These are phyloP conservation scores for Stenolophus ochropezus DNA, from an alignment of 2,888 invertebrate species.

Conservation along the genomic window DNA sequence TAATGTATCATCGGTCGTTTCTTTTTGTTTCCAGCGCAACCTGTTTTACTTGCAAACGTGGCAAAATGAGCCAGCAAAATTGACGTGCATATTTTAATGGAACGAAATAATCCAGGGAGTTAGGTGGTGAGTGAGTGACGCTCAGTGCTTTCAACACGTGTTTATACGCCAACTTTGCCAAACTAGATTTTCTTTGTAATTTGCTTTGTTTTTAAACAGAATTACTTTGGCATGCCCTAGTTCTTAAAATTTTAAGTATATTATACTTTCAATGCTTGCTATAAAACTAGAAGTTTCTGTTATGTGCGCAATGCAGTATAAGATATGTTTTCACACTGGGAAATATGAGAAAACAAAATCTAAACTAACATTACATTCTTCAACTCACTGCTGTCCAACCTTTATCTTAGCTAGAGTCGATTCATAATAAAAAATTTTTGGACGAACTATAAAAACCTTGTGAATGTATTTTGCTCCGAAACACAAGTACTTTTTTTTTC, in stretches of 20 bases:
- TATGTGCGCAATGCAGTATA: too few relatives aligned
- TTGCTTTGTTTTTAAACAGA: constrained; percentile 4
- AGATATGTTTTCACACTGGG: too few relatives aligned
- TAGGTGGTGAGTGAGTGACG: background rate
- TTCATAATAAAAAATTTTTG: too few relatives aligned
- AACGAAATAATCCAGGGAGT: constrained; percentile 24
- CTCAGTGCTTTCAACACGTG: background rate
- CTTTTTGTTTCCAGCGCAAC: constrained; percentile 56
- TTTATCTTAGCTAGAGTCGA: too few relatives aligned
- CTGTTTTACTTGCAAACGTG: constrained; percentile 66
- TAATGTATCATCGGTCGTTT: constrained; percentile 66
- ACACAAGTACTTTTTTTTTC: too few relatives aligned
- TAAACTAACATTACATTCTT: too few relatives aligned
- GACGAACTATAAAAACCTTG: too few relatives aligned
- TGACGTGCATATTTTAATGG: constrained; percentile 38
- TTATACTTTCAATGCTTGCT: too few relatives aligned
- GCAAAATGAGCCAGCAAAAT: constrained; percentile 63
- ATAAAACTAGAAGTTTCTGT: too few relatives aligned
- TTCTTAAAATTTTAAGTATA: background rate
- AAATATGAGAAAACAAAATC: too few relatives aligned
- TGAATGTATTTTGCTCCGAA: too few relatives aligned
- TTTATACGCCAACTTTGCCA: background rate
- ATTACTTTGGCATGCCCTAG: background rate
- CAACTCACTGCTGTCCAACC: too few relatives aligned
- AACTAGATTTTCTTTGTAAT: background rate